Percentiles rank a stretch among this genome's conserved stretches.
Conservation (phyloP, 2,113 vertebrate genomes). For the Machaerirhynchus nigripectus region DNA sequence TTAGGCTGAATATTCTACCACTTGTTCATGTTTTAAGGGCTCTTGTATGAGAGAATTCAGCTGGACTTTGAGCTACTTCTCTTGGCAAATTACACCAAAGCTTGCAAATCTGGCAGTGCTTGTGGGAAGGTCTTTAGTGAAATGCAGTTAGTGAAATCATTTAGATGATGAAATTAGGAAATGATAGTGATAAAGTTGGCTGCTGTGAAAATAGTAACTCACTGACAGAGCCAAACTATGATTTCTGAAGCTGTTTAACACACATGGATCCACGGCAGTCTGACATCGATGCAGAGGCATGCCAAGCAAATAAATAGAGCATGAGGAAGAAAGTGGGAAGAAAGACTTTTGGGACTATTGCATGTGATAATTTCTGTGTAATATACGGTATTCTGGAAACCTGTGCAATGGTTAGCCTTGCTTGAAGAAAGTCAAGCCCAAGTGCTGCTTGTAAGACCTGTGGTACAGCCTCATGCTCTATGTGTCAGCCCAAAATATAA, state of each 20-base stretch:
- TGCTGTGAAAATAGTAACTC: slow-evolving; percentile 15
- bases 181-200: slow-evolving; percentile 9
- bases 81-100: slow-evolving; percentile 5
- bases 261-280: background rate
- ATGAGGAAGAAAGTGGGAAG: background rate
- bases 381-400: background rate
- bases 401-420: background rate
- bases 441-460: background rate
- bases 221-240: background rate
- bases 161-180: slow-evolving; percentile 34
- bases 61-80: slow-evolving; percentile 6
- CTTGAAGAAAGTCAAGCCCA: background rate
- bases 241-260: background rate
- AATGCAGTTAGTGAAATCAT: background rate
- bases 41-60: background rate
- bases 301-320: background rate
- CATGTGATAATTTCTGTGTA: background rate
- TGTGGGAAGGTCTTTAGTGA: slow-evolving; percentile 27
- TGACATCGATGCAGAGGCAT: background rate
- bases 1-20: background rate
- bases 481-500: background rate
- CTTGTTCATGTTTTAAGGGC: background rate
- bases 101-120: background rate
- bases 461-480: background rate
- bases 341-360: background rate